Evolutionary conservation across 2,113 vertebrate genomes (phyloP).

Genomic region (Lophotis ruficrista): DNA sequence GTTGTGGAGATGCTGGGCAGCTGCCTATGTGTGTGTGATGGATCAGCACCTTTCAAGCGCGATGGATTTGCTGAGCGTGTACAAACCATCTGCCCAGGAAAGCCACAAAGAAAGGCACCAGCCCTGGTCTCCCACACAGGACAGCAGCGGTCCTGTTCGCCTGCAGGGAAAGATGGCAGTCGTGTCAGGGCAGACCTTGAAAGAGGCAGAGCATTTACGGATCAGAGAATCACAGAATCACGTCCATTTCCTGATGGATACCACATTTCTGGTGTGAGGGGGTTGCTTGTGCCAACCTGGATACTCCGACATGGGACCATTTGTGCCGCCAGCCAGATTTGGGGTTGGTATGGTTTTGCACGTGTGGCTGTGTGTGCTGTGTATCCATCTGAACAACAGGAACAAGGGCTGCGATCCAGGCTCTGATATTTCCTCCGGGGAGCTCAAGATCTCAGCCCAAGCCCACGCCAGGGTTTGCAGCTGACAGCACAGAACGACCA

Average conservation of each 20-base stretch:
- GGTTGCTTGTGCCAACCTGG: neutral
- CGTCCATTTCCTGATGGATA: neutral
- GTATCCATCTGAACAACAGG: neutral
- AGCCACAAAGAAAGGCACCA: neutral
- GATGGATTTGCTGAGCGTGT: neutral
- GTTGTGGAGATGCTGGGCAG: neutral
- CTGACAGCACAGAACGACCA: neutral
- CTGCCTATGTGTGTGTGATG: fast-evolving
- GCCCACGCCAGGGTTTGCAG: neutral
- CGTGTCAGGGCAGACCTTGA: neutral
- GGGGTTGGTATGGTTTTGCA: neutral
- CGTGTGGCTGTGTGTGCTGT: neutral
- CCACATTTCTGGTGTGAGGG: fast-evolving
- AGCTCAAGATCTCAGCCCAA: neutral
- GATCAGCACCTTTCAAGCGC: neutral
- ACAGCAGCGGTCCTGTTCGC: neutral
- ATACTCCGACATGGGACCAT: neutral
- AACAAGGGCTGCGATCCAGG: neutral
- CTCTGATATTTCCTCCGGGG: fast-evolving
- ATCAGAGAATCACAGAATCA: no score
- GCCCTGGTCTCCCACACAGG: neutral
- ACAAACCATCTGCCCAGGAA: neutral
- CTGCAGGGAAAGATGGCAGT: neutral
- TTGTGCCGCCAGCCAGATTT: neutral
- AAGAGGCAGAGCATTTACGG: neutral